Conservation (phyloP, 2,113 vertebrate genomes). For the Embiotoca jacksoni region DNA sequence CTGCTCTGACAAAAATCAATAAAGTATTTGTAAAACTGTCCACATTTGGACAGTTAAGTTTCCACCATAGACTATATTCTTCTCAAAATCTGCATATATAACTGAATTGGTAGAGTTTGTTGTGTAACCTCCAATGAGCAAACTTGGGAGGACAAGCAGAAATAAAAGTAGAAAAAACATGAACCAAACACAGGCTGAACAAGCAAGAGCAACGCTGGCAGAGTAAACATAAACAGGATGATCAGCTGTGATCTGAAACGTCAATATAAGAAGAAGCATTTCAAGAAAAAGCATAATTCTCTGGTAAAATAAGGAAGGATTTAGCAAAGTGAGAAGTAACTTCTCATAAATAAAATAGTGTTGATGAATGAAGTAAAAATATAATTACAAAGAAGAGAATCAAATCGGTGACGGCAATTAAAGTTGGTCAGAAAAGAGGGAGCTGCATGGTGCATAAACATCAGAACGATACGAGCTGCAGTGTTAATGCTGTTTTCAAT, state of each 20-base stretch:
- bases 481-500: no score
- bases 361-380: neutral
- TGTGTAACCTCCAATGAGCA: neutral
- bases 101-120: no score
- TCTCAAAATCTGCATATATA: no score
- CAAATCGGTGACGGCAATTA: neutral
- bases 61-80: no score
- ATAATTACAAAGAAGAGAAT: neutral
- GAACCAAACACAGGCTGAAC: conserved; percentile 27
- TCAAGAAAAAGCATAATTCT: conserved; percentile 36
- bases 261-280: conserved; percentile 5
- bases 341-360: neutral
- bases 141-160: neutral
- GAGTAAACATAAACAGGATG: conserved; percentile 9
- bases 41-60: no score
- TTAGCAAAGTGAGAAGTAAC: neutral
- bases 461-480: no score
- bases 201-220: conserved; percentile 26
- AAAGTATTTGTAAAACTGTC: no score
- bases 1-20: no score
- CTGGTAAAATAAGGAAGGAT: conserved; percentile 15
- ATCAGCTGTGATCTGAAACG: conserved; percentile 36
- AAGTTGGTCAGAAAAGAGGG: neutral
- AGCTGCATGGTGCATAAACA: no score
- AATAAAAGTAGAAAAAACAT: conserved; percentile 4